Base-by-base conservation (phyloP, 2,797 vertebrate genomes). In the Antennarius maculatus region DNA sequence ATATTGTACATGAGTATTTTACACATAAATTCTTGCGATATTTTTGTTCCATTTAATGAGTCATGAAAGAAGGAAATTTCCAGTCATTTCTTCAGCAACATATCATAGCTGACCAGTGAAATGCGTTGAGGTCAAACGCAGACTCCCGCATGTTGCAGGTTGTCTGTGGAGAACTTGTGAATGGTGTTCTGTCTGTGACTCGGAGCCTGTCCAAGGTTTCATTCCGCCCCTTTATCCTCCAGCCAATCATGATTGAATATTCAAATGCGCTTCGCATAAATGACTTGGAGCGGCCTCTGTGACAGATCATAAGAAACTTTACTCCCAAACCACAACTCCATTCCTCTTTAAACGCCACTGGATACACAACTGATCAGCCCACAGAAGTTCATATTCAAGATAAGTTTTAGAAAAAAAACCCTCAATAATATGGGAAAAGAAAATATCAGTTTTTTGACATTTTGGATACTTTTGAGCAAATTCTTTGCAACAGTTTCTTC, bases 261-360 rank as follows among this genome's bases (percentile, higher is more conserved):
- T 90, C 84, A 90, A 93, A 92, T 91, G 29, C 79, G 79, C 77
- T 80, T 61, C 87, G 28, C 81, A 93, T 94, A 93, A 91, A 94
- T 86, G 66, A 90, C 76, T 71, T 75, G 82, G 58, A 81, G 86
- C 80, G 45, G 83, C 80, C 80, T 78, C 71, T 31, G 84, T 86
- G 86, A 85, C 86, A 91, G 88, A 91, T 71, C 80, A 54, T 59
- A 64, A 84, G 88, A 66, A 87, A 83, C 69, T 86, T 81, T 54
- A 79, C 58, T 43, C 61, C 29, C 6, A 41, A 28, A 59, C 46
- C 67, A 11, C 76, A 69, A 28, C 51, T 53, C 28, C 63, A 28
- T 18, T 37, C 59, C 37, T 47, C 62, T 66, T 64, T 6, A 42
- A 39, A 15, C 4, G 23, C 56, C 14, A 58, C 27, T 85, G 90